A percentile compares a stretch with the other conserved stretches of the same genome.
phyloP scores from a whole-genome alignment of 92 coral and sea anemone genomes.

The Palythoa grandiflora region DNA sequence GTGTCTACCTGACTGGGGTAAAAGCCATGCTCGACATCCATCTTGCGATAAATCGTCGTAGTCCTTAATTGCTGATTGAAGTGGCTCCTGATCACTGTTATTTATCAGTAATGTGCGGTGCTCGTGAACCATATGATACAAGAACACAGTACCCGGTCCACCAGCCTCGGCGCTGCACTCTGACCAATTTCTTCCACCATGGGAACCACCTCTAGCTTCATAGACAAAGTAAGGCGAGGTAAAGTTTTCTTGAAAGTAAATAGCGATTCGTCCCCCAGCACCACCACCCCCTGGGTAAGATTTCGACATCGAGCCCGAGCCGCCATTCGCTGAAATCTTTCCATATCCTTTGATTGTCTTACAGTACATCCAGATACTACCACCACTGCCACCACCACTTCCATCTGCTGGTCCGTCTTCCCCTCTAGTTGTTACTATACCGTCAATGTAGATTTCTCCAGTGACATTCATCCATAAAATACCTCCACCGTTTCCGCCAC shows the following conservation, averaged over 20 bases:
- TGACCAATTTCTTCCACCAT: conserved; percentile 39
- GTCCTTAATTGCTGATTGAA: conserved; percentile 61
- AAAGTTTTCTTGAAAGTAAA: conserved; percentile 68
- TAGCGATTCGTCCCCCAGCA: conserved; percentile 80
- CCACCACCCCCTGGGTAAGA: conserved; percentile 75
- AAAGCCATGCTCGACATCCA: conserved; percentile 80
- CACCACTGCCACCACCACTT: conserved; percentile 87
- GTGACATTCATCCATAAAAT: conserved; percentile 79
- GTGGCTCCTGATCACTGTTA: conserved; percentile 76
- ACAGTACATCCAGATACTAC: conserved; percentile 81
- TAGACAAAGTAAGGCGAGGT: conserved; percentile 76
- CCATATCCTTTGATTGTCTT: conserved; percentile 75
- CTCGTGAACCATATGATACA: conserved; percentile 73
- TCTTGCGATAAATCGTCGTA: conserved; percentile 70
- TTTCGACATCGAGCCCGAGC: conserved; percentile 56
- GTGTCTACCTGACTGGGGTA: conserved; percentile 74
- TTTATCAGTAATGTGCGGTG: conserved; percentile 76
- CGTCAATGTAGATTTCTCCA: conserved; percentile 70
- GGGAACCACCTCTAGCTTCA: conserved; percentile 78
- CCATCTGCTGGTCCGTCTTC: conserved; percentile 62
- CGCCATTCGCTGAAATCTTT: conserved; percentile 72
- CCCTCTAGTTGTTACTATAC: conserved; percentile 70
- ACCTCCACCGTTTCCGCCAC: conserved; percentile 85
- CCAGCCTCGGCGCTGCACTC: conserved; percentile 76
- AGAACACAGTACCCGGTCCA: conserved; percentile 82